Evolutionary conservation across 37 sponge, comb jelly and placozoan genomes (phyloP), one percentile per base, ranked within the genome.

Genomic region (Tethya wilhelma): DNA sequence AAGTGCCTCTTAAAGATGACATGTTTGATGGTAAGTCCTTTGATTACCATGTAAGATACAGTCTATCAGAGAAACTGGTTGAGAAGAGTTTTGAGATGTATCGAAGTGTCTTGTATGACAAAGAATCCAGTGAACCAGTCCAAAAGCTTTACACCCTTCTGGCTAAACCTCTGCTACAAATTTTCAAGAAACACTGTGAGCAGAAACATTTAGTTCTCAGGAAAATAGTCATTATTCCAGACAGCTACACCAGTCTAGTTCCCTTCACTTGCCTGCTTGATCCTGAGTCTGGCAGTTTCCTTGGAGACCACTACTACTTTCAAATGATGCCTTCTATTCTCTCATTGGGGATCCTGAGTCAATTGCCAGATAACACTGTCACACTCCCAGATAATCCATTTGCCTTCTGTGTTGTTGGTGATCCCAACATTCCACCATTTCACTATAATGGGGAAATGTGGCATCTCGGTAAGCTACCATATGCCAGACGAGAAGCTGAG

Each of bases 371-470:
- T 12, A 33, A 23, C 7, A 30, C 40, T 0, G 77, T 83, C 42
- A 8, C 37, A 29, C 31, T 86, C 0, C 81, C 82, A 26, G 58
- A 36, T 56, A 69, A 86, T 34, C 7, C 26, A 6, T 43, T 56
- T 0, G 38, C 56, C 9, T 39, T 86, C 28, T 74, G 81, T 55
- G 64, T 91, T 29, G 88, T 91, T 3, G 92, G 92, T 32, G 79
- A 91, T 38, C 92, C 92, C 25, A 65, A 78, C 62, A 91, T 83
- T 33, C 92, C 92, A 26, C 42, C 64, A 59, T 87, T 91, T 44
- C 55, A 40, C 8, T 55, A 82, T 56, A 73, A 87, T 23, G 42
- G 39, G 4, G 79, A 75, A 22, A 64, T 70, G 55, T 78, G 88
- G 74, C 69, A 20, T 31, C 75, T 87, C 12, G 92, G 92, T 23